These are phyloP conservation scores for Edolisoma coerulescens DNA, from an alignment of 2,113 vertebrate genomes.

Conservation along the genomic window DNA sequence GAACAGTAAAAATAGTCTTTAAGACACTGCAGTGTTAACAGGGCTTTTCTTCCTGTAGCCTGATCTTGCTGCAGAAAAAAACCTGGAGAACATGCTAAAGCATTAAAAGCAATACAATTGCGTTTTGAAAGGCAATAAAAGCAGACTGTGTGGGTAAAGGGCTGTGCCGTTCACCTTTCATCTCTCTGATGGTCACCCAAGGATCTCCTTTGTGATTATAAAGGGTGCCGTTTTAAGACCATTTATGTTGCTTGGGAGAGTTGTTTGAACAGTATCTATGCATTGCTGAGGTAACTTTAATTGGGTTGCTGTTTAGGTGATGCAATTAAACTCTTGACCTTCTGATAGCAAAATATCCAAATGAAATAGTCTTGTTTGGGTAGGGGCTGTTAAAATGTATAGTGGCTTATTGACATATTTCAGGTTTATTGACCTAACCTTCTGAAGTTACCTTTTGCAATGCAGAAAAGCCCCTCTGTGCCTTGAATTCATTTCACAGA, in stretches of 20 bases:
- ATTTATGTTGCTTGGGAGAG: not conserved
- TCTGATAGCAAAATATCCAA: not conserved
- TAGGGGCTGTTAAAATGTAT: slow-evolving; percentile 14
- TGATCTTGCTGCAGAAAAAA: not conserved
- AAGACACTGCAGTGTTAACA: slow-evolving; percentile 40
- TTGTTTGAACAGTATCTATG: not conserved
- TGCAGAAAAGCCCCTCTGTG: not conserved
- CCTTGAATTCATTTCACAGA: not conserved
- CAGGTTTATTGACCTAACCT: not conserved
- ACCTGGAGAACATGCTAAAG: not conserved
- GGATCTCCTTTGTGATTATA: not conserved
- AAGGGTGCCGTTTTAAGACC: not conserved
- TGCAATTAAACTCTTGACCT: not conserved
- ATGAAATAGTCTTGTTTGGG: not conserved
- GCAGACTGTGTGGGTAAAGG: not conserved
- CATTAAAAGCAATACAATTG: not conserved
- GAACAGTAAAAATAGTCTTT: slow-evolving; percentile 50
- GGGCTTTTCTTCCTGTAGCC: slow-evolving; percentile 49
- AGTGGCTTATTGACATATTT: not conserved
- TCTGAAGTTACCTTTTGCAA: not conserved
- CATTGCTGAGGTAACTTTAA: not conserved
- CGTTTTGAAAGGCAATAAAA: not conserved
- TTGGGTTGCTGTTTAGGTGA: not conserved
- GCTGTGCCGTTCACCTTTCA: not conserved
- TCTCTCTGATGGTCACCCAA: not conserved